Evolutionary conservation across 2,113 vertebrate genomes (phyloP), one percentile per base, ranked within the genome.

Genomic region (Paraplagusia blochii): DNA sequence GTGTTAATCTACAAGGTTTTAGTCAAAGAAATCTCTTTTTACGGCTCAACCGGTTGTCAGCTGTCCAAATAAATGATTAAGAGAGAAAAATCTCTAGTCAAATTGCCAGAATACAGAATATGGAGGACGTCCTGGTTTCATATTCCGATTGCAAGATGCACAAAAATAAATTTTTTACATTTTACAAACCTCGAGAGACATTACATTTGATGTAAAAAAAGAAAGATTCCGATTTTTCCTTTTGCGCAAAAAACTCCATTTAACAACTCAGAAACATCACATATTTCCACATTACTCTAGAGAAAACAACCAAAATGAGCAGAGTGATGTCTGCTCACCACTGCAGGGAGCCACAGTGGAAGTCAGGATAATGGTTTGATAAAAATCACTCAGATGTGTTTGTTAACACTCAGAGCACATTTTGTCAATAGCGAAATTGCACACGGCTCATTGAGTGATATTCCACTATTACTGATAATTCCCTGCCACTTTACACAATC

Each of bases 1-100:
- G 95, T 93, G 93, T 94, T 97, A 95, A 97, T 98, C 97, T 95
- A 95, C 94, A 95, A 95, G 93, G 94, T 94, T 96, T 96, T 93
- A 94, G 93, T 95, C 92, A 95, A 95, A 95, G 92, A 90, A 90
- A 94, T 93, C 89, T 87, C 91, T 90, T 91, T n/a, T 90, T 92
- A 92, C 90, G 91, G 90, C 92, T 93, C 91, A 93, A 91, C 90
- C 88, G 87, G 89, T 91, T 95, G 92, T 94, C 93, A 95, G 89
- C 87, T 88, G 91, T 92, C 91, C 35, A 77, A 92, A 91, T 88
- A 93, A 94, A 94, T 95, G 93, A 94, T 92, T 92, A 93, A 92
- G 89, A 18, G 44, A 16, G 44, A 89, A 90, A 92, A 87, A 90
- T 86, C 53, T 44, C 10, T 19, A 66, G 77, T 59, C 63, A 68